A percentile compares a stretch with the other conserved stretches of the same genome.
phyloP scores from a whole-genome alignment of 2,888 invertebrate genomes.

The Drosophila mimica region DNA sequence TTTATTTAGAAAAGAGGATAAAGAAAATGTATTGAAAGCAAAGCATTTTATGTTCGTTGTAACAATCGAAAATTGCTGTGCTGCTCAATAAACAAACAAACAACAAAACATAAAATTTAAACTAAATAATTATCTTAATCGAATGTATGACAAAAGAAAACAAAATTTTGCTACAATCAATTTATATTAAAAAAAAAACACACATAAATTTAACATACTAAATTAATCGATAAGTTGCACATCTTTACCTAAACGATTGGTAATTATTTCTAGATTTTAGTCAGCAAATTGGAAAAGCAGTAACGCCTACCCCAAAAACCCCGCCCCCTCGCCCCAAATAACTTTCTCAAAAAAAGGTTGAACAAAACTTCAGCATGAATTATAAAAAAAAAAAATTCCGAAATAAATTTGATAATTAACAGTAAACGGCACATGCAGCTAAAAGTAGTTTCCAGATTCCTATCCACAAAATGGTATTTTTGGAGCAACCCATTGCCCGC shows the following conservation, averaged over 20 bases:
- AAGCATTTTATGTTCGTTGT: conserved; percentile 69
- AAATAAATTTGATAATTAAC: not conserved
- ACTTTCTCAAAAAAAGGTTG: conserved; percentile 19
- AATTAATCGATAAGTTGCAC: conserved; percentile 75
- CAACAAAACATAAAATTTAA: conserved; percentile 40
- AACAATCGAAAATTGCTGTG: conserved; percentile 81
- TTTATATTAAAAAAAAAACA: conserved; percentile 55
- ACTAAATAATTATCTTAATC: conserved; percentile 45
- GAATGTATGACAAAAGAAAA: conserved; percentile 38
- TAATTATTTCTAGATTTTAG: conserved; percentile 80
- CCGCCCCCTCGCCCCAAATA: conserved; percentile 16
- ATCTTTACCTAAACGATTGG: conserved; percentile 83
- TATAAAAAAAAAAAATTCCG: not conserved
- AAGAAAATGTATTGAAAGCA: conserved; percentile 62
- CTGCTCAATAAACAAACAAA: conserved; percentile 82
- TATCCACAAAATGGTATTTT: conserved; percentile 35
- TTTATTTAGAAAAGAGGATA: conserved; percentile 46
- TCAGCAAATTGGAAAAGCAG: conserved; percentile 51
- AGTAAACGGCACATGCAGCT: conserved; percentile 52
- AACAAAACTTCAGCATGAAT: conserved; percentile 12
- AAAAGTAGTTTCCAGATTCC: conserved; percentile 9
- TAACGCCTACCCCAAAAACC: conserved; percentile 21
- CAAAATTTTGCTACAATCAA: conserved; percentile 66
- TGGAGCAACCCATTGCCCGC: conserved; percentile 37
- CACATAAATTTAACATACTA: conserved; percentile 49